Evolutionary conservation across 2,113 vertebrate species (phyloP).

Genomic region (Nycticebus coucang): DNA sequence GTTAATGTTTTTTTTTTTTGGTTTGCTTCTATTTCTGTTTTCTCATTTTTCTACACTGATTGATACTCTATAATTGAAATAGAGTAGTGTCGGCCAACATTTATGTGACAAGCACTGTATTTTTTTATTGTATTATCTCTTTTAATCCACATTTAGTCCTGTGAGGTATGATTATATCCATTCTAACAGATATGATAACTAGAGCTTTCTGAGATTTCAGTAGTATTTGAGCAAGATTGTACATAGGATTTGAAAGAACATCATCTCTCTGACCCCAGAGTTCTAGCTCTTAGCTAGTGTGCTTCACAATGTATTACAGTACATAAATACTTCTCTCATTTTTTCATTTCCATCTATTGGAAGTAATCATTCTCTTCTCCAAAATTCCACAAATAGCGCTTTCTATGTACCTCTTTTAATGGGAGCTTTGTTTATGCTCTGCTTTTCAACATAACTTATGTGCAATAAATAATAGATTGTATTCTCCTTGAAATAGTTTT

Average conservation of each 20-base stretch:
- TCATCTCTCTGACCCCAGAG: neutral
- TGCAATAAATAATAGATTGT: neutral
- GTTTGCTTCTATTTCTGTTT: neutral
- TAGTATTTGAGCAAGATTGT: neutral
- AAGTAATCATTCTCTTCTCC: neutral
- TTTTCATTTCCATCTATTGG: conserved; percentile 18
- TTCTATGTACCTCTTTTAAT: neutral
- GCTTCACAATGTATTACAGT: neutral
- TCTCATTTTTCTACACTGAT: neutral
- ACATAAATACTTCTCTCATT: conserved; percentile 17
- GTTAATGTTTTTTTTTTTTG: conserved; percentile 1
- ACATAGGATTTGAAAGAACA: neutral
- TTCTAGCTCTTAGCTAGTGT: neutral
- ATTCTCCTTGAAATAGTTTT: neutral
- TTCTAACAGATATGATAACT: neutral
- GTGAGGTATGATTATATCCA: neutral
- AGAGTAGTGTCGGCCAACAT: neutral
- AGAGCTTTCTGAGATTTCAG: conserved; percentile 17
- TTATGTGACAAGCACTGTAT: neutral
- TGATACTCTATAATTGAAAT: neutral
- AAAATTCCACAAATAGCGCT: neutral
- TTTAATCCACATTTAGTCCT: conserved; percentile 3
- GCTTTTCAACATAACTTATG: conserved; percentile 32
- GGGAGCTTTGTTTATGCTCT: neutral
- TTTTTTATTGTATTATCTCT: neutral